Conservation (phyloP, 2,888 invertebrate species). For the Conops quadrifasciatus region DNA sequence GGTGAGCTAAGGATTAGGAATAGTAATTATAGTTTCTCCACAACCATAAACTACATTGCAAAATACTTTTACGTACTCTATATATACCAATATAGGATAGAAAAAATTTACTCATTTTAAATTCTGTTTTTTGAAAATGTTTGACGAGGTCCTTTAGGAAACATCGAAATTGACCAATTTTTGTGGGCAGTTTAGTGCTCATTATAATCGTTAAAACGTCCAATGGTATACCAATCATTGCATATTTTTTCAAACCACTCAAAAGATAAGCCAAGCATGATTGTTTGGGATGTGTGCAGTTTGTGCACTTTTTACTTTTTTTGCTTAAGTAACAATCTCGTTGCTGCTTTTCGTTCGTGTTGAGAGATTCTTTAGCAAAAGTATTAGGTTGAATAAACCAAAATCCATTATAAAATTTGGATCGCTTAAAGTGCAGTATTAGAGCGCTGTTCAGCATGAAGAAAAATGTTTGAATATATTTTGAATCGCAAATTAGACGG, state of each 20-base stretch:
- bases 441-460: constrained; percentile 56
- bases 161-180: too few relatives aligned
- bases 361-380: not conserved
- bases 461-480: constrained; percentile 47
- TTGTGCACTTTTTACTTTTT: not conserved
- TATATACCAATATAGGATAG: constrained; percentile 55
- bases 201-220: constrained; percentile 48
- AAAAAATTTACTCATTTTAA: constrained; percentile 42
- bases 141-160: too few relatives aligned
- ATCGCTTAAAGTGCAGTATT: constrained; percentile 50
- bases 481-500: constrained; percentile 44
- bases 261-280: constrained; percentile 42
- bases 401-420: constrained; percentile 45
- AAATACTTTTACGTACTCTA: constrained; percentile 49
- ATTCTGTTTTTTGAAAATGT: too few relatives aligned
- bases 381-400: constrained; percentile 52
- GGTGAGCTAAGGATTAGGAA: too few relatives aligned
- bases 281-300: constrained; percentile 1
- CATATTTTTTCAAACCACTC: constrained; percentile 50
- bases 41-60: too few relatives aligned
- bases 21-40: too few relatives aligned
- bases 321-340: not conserved
- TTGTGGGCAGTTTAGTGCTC: too few relatives aligned
- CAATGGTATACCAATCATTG: constrained; percentile 51
- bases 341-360: not conserved